phyloP scores from a whole-genome alignment of 2,888 invertebrate genomes.

The Itoplectis maculator region DNA sequence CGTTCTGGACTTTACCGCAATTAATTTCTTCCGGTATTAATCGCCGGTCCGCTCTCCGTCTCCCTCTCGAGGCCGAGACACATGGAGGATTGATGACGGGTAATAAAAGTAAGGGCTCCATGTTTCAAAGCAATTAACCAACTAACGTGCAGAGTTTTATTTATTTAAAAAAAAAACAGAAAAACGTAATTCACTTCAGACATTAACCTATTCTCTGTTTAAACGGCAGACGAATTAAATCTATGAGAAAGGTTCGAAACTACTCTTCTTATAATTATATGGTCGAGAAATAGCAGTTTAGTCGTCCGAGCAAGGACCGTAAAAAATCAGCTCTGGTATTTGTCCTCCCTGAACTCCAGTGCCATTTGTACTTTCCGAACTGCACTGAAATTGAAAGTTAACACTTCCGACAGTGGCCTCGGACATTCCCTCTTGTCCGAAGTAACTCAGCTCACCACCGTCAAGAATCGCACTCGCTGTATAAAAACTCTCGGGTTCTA shows the following conservation, averaged over 20 bases:
- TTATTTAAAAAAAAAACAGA: not conserved
- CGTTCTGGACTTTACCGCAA: no score
- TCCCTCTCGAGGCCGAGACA: not conserved
- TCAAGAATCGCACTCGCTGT: constrained; percentile 98
- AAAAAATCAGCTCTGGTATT: constrained; percentile 98
- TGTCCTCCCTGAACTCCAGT: constrained; percentile 99
- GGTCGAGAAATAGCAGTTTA: constrained; percentile 68
- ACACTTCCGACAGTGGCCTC: constrained; percentile 97
- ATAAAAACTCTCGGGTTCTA: constrained; percentile 97
- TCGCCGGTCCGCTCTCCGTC: no score
- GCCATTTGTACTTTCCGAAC: constrained; percentile 98
- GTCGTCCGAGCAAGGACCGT: constrained; percentile 90
- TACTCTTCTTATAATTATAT: constrained; percentile 12
- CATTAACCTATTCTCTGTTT: constrained; percentile 33
- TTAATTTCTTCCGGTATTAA: no score
- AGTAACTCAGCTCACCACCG: constrained; percentile 97
- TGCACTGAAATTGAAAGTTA: constrained; percentile 98
- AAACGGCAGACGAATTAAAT: constrained; percentile 30
- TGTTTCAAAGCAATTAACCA: constrained; percentile 38
- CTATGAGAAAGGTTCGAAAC: constrained; percentile 12
- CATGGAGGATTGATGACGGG: not conserved
- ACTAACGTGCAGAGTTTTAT: constrained; percentile 39
- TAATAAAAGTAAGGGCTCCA: not conserved
- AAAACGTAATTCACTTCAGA: constrained; percentile 26
- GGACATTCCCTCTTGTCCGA: constrained; percentile 98